phyloP scores from a whole-genome alignment of 2,797 vertebrate genomes.

The Sylvilagus floridanus region DNA sequence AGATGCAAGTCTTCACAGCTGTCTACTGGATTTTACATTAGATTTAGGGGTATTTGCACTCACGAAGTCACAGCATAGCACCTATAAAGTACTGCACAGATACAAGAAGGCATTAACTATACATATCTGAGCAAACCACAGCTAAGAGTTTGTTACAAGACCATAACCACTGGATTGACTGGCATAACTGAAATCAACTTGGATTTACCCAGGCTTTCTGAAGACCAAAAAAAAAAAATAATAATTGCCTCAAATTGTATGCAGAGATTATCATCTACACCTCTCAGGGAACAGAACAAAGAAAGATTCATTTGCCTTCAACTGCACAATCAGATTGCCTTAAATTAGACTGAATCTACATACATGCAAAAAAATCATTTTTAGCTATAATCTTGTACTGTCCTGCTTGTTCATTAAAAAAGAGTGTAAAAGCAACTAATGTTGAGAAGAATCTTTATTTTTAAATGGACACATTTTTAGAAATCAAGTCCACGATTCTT shows the following conservation, averaged over 20 bases:
- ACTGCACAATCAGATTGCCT: slow-evolving; percentile 16
- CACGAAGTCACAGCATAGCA: neutral
- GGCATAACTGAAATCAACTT: slow-evolving; percentile 30
- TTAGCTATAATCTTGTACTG: neutral
- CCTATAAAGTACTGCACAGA: neutral
- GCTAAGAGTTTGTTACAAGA: neutral
- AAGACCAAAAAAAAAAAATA: neutral
- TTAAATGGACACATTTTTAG: neutral
- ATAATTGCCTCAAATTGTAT: slow-evolving; percentile 35
- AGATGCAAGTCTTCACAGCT: slow-evolving; percentile 12
- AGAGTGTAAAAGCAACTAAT: neutral
- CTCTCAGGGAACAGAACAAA: neutral
- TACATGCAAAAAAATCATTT: neutral
- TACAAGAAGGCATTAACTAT: neutral
- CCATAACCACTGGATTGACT: neutral
- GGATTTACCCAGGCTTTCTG: slow-evolving; percentile 54
- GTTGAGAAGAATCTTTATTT: neutral
- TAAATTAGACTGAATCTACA: slow-evolving; percentile 15
- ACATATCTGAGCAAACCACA: slow-evolving; percentile 35
- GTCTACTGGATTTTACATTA: neutral
- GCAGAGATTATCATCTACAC: neutral
- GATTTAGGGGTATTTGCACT: neutral
- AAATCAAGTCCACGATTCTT: slow-evolving; percentile 20
- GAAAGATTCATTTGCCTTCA: neutral
- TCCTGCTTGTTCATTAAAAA: neutral